Base-by-base conservation (phyloP, 2,113 vertebrate species). In the Arenaria interpres region DNA sequence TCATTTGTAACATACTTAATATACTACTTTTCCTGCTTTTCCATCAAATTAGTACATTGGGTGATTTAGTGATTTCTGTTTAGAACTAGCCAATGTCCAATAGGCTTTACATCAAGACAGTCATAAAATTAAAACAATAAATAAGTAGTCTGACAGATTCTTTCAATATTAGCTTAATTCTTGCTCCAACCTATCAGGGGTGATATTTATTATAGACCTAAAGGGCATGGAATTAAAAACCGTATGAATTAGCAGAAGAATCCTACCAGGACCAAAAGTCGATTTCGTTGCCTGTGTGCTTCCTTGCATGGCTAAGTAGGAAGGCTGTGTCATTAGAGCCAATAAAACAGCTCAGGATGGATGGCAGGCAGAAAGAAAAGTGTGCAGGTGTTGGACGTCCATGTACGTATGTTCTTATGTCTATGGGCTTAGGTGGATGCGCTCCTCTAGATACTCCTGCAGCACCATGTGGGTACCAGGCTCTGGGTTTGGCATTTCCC, bases 51-150 rank as follows among this genome's bases (percentile, higher is more conserved):
- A 82, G 51, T 50, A 62, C 10, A 6, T 46, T 51, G 51, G 43
- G 24, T 95, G 79, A 96, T 96, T 69, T 92, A 91, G 51, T 64
- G 81, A 68, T 89, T 95, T 89, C 77, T 90, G 66, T 84, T 91
- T 90, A 91, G 77, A 81, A 33, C 69, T 87, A 88, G 35, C 32
- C 75, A 82, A 73, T 71, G 73, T 78, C 79, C 74, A 84, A 77
- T 94, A 88, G 37, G 7, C 73, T 92, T 93, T 88, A 57, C 50
- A 89, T 90, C 75, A 87, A 96, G 66, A 60, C 66, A 91, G 62
- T 93, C 62, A 76, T 92, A 95, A 96, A 95, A 97, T 96, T 96
- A 91, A 84, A 95, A 82, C 85, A 80, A 92, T 90, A 94, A 96
- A 94, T 93, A 95, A 92, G 41, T 86, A 37, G 43, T 60, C 68